phyloP scores from a whole-genome alignment of 2,888 invertebrate genomes.

The Agriopis marginaria region DNA sequence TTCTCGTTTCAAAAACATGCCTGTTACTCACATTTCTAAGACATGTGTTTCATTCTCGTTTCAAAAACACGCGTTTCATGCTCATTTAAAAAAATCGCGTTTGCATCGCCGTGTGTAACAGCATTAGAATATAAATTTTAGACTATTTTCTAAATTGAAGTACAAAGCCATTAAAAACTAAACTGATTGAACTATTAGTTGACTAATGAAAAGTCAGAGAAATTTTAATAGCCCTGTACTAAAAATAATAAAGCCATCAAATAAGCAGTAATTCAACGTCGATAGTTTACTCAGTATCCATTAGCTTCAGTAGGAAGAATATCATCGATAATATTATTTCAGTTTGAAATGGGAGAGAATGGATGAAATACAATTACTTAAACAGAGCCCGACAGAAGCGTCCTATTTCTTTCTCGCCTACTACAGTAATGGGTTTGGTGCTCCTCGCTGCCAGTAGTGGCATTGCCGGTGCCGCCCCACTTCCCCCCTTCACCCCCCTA shows the following conservation, averaged over 20 bases:
- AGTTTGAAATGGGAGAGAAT: slow-evolving; percentile 63
- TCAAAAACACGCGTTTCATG: too few relatives aligned
- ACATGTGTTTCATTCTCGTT: too few relatives aligned
- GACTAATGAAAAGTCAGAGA: too few relatives aligned
- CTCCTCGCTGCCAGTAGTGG: slow-evolving; percentile 60
- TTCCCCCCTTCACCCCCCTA: slow-evolving; percentile 50
- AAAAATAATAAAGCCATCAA: slow-evolving; percentile 9
- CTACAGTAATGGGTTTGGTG: slow-evolving; percentile 80
- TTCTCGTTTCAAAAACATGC: too few relatives aligned
- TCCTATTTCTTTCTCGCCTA: slow-evolving; percentile 83
- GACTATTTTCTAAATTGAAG: too few relatives aligned
- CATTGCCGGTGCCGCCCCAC: slow-evolving; percentile 60
- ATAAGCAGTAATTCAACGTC: slow-evolving; percentile 12
- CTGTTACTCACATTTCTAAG: too few relatives aligned
- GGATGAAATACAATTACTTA: slow-evolving; percentile 83
- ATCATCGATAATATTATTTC: slow-evolving; percentile 40
- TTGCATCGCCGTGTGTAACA: too few relatives aligned
- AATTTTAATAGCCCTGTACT: not conserved
- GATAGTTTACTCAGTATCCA: slow-evolving; percentile 25
- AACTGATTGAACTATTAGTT: too few relatives aligned
- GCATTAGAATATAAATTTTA: too few relatives aligned
- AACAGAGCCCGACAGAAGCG: slow-evolving; percentile 79
- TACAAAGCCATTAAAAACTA: too few relatives aligned
- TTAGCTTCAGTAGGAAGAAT: slow-evolving; percentile 26
- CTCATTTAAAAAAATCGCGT: too few relatives aligned